These are phyloP conservation scores for Rhorus exstirpatorius DNA, from an alignment of 2,888 invertebrate genomes.

Conservation along the genomic window DNA sequence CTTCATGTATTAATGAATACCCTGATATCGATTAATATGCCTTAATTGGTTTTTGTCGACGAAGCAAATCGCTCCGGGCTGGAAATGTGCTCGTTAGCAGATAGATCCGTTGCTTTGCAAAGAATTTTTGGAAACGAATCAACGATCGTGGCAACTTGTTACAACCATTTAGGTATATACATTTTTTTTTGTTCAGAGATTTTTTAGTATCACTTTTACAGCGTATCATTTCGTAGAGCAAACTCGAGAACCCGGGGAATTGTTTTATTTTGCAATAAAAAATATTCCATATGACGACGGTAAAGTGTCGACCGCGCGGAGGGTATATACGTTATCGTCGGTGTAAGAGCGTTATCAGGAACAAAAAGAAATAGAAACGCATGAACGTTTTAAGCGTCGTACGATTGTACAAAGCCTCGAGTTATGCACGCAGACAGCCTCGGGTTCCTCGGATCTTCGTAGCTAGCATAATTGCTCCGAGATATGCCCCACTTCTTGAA, in stretches of 20 bases:
- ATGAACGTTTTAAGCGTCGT: constrained; percentile 31
- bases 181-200: too few relatives aligned
- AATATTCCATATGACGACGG: constrained; percentile 21
- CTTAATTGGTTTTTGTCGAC: too few relatives aligned
- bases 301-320: constrained; percentile 2
- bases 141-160: too few relatives aligned
- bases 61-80: too few relatives aligned
- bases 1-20: too few relatives aligned
- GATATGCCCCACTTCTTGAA: constrained; percentile 75
- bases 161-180: too few relatives aligned
- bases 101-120: too few relatives aligned
- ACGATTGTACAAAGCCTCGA: constrained; percentile 18
- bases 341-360: background rate
- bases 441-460: constrained; percentile 31
- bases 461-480: constrained; percentile 70
- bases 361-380: constrained; percentile 32
- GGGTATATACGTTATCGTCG: constrained; percentile 47
- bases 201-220: too few relatives aligned
- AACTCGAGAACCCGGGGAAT: constrained; percentile 2
- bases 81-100: too few relatives aligned
- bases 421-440: constrained; percentile 13
- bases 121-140: too few relatives aligned
- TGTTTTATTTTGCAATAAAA: constrained; percentile 35
- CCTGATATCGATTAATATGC: too few relatives aligned
- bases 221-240: too few relatives aligned